Base-by-base conservation (phyloP, 2,113 vertebrate species). In the Rhinogobius similis region DNA sequence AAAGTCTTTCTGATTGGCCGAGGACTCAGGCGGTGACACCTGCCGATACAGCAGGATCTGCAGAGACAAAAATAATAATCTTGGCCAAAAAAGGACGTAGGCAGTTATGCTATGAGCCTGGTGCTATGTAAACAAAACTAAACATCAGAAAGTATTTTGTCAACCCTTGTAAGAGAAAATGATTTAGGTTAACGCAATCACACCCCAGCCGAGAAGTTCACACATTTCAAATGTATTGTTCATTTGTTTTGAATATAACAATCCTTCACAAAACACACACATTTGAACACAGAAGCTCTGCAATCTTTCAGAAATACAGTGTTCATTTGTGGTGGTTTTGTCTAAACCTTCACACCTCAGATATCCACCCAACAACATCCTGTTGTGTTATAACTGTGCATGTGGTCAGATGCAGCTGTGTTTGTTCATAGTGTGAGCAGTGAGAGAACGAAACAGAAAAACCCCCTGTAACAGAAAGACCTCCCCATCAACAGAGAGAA, bases 341-440 rank as follows among this genome's bases (percentile, higher is more conserved):
- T 86, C 78, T 78, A 67, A 87, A 88, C 52, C 67, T 84, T 89
- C 82, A 76, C 85, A 90, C 89, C 82, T 86, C 82, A 69, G 56
- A 85, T 79, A 87, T 82, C 85, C 81, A 88, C 82, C 86, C 77
- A 75, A 67, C 65, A 77, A 84, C 89, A 89, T 90, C 89, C 89
- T 90, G 89, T 91, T 88, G 86, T 87, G 83, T 83, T 81, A 75
- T 70, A 83, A 82, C 70, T 69, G 69, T 67, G 75, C 73, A 69
- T 86, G 90, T 83, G 84, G 87, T 82, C 85, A 85, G 62, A 87
- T 72, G 83, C 83, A 86, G 85, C 85, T 86, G 81, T 66, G 18
- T 55, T 7, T 62, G 26, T 69, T 27, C 64, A 82, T 5, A 36
- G 58, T 29, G 5, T 26, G 55, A 58, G 14, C 68, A 83, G 76